Conservation (phyloP, 1,140 invertebrate species). For the Megathymus violae region DNA sequence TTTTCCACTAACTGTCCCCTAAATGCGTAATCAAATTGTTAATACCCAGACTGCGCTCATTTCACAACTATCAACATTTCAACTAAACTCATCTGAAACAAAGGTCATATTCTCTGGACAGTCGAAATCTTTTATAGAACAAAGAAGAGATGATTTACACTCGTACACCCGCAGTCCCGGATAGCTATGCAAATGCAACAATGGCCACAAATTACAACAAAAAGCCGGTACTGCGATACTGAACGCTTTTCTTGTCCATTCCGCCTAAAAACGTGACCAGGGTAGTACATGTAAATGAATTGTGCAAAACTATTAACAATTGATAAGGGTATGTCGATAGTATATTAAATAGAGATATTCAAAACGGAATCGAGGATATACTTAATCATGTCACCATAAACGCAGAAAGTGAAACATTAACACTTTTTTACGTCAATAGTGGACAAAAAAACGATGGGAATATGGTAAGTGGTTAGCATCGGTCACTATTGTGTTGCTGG, state of each 20-base stretch:
- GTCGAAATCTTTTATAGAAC: constrained; percentile 16
- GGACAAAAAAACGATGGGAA: too few species aligned
- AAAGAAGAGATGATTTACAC: constrained; percentile 21
- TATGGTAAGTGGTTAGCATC: too few species aligned
- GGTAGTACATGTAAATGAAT: constrained; percentile 9
- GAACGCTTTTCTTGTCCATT: constrained; percentile 17
- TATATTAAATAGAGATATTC: not conserved
- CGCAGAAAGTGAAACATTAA: too few species aligned
- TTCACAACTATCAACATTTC: not conserved
- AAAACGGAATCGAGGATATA: too few species aligned
- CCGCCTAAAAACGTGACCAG: constrained; percentile 28
- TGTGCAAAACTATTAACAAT: not conserved
- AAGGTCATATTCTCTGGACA: not conserved
- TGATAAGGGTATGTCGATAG: not conserved
- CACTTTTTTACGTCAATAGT: too few species aligned
- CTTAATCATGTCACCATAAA: too few species aligned
- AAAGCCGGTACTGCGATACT: constrained; percentile 7
- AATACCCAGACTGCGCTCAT: not conserved
- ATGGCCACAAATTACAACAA: constrained; percentile 28
- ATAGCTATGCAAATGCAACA: constrained; percentile 30
- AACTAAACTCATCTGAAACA: not conserved
- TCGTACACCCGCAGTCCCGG: constrained; percentile 13
- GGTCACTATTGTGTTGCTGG: too few species aligned
- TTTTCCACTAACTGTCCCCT: too few species aligned
- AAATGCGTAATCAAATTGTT: too few species aligned